Base-by-base conservation (phyloP, 2,113 vertebrate species). In the Laticauda colubrina region DNA sequence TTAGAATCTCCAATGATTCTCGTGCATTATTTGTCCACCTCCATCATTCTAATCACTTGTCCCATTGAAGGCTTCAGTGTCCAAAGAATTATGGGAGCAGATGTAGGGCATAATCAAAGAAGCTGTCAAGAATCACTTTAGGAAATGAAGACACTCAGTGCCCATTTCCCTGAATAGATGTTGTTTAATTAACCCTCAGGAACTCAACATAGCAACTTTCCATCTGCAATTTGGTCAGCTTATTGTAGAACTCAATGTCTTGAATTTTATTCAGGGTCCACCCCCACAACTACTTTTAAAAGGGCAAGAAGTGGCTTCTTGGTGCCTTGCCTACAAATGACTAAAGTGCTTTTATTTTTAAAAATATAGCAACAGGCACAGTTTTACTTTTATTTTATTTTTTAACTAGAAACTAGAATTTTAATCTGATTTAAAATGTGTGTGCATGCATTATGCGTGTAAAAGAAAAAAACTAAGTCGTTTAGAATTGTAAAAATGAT, bases 71-170 rank as follows among this genome's bases (percentile, higher is more conserved):
- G 95, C 94, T 96, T 96, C 94, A 92, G 92, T 96, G 93, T 97
- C 94, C 96, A 96, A 97, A 95, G 95, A 95, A 95, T 96, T 96
- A 96, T 96, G 95, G 95, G 93, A 94, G 94, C 94, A 94, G 96
- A 95, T 95, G 93, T 95, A 95, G 89, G 24, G 94, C 85, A 95
- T 95, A 96, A 96, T 97, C 96, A 96, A 96, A 96, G 95, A 96
- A 95, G 95, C 95, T 96, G 95, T 96, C 96, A 96, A 96, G 95
- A 96, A 94, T 96, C 95, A 96, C 96, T 96, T 95, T 95, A 96
- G 95, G 94, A 96, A 95, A 97, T 94, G 95, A 96, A 90, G 94
- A 95, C 93, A 88, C 94, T 95, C 94, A 55, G 75, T 92, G 29
- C 23, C 85, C 90, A 89, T 89, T 93, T 94, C 95, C 90, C 94